Evolutionary conservation across 2,888 invertebrate genomes (phyloP).

Genomic region (Drosophila mettleri): DNA sequence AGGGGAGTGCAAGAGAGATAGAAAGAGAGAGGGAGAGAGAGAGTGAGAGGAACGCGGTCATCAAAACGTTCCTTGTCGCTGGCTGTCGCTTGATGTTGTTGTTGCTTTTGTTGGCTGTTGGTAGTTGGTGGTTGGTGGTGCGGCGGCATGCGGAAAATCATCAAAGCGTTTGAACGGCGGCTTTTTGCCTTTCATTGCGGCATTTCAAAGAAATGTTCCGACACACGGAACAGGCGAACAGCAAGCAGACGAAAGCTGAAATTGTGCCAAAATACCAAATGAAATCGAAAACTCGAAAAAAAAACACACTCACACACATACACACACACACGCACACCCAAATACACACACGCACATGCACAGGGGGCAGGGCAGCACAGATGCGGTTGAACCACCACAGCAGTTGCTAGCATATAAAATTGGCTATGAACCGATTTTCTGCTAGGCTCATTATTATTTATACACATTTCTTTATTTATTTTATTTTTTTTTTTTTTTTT

Average conservation of each 20-base stretch:
- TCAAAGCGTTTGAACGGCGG: slow-evolving; percentile 75
- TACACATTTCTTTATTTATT: slow-evolving; percentile 9
- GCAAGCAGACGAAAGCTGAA: slow-evolving; percentile 62
- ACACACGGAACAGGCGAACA: slow-evolving; percentile 77
- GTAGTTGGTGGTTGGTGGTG: slow-evolving; percentile 22
- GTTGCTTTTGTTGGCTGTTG: slow-evolving; percentile 25
- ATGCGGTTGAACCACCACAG: slow-evolving; percentile 54
- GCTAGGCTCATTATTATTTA: slow-evolving; percentile 60
- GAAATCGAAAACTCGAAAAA: slow-evolving; percentile 72
- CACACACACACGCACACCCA: slow-evolving; percentile 29
- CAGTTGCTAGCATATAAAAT: slow-evolving; percentile 67
- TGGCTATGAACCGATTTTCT: slow-evolving; percentile 77
- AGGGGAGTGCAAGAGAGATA: not conserved
- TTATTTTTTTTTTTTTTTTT: slow-evolving; percentile 20
- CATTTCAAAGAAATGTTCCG: slow-evolving; percentile 82
- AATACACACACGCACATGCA: slow-evolving; percentile 29
- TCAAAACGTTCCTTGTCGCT: slow-evolving; percentile 65
- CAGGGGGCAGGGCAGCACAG: slow-evolving; percentile 14
- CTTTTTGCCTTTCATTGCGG: slow-evolving; percentile 75
- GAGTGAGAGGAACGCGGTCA: slow-evolving; percentile 51
- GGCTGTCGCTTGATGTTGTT: slow-evolving; percentile 27
- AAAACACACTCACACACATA: too few relatives aligned
- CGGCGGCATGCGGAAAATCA: slow-evolving; percentile 77
- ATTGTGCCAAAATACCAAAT: slow-evolving; percentile 70
- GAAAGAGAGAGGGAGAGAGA: not conserved